phyloP scores from a whole-genome alignment of 2,797 vertebrate species.

The Microctenopoma stevenorrisi region DNA sequence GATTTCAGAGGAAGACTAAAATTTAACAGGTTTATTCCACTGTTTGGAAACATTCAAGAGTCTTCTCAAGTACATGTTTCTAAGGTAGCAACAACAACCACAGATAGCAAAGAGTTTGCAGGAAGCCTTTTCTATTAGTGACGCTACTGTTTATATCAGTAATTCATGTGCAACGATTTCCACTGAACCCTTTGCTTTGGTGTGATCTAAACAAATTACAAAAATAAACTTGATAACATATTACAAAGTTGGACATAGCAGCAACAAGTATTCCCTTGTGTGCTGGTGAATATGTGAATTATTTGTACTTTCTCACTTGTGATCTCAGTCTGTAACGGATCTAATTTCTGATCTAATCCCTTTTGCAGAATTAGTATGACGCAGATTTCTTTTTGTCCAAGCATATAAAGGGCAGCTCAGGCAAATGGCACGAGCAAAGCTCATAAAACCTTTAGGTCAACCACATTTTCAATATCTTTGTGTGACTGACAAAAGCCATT shows the following conservation, averaged over 20 bases:
- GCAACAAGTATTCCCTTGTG: not conserved
- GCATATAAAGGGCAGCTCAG: slow-evolving; percentile 52
- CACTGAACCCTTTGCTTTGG: slow-evolving; percentile 55
- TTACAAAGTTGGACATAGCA: not conserved
- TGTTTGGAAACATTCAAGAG: slow-evolving; percentile 34
- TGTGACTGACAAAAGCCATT: slow-evolving; percentile 33
- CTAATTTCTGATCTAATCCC: slow-evolving; percentile 37
- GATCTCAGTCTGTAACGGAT: not conserved
- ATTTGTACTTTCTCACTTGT: slow-evolving; percentile 13
- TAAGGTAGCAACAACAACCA: slow-evolving; percentile 19
- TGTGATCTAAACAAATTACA: slow-evolving; percentile 59
- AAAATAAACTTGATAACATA: slow-evolving; percentile 40
- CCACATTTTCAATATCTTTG: slow-evolving; percentile 32
- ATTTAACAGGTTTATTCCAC: not conserved
- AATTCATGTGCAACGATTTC: slow-evolving; percentile 45
- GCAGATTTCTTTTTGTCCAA: slow-evolving; percentile 44
- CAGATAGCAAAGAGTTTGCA: slow-evolving; percentile 18
- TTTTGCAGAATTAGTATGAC: slow-evolving; percentile 32
- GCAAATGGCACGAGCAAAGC: slow-evolving; percentile 61
- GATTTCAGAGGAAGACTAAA: slow-evolving; percentile 17
- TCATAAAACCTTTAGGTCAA: slow-evolving; percentile 63
- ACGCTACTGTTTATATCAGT: slow-evolving; percentile 56
- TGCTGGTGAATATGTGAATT: slow-evolving; percentile 17
- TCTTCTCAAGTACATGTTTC: slow-evolving; percentile 34
- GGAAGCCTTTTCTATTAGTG: slow-evolving; percentile 29